Evolutionary conservation across 2,888 invertebrate species (phyloP).

Genomic region (Apamea crenata): DNA sequence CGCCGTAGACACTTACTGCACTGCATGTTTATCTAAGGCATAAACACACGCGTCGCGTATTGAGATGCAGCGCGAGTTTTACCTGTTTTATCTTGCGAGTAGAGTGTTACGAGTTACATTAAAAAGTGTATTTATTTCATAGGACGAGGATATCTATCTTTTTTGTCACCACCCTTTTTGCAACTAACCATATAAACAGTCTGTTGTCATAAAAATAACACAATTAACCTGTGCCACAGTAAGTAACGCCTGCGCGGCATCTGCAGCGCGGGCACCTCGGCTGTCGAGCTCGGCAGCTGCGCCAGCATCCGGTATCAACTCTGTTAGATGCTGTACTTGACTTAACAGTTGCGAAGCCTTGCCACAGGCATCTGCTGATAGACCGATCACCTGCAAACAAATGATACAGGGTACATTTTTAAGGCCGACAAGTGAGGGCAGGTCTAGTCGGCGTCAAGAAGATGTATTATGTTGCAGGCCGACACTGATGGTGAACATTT

Average conservation of each 20-base stretch:
- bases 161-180: no score
- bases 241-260: conserved; percentile 71
- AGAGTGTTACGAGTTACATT: not conserved
- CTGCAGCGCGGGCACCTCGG: conserved; percentile 65
- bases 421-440: not conserved
- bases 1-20: not conserved
- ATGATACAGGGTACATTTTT: not conserved
- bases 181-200: not conserved
- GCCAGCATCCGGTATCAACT: conserved; percentile 52
- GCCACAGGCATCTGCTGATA: conserved; percentile 72
- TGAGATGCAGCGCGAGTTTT: not conserved
- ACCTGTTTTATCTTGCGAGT: not conserved
- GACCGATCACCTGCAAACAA: conserved; percentile 57
- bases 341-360: conserved; percentile 71
- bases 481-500: not conserved
- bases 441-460: not conserved
- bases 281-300: conserved; percentile 68
- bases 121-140: not conserved
- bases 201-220: not conserved
- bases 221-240: conserved; percentile 65
- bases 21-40: not conserved
- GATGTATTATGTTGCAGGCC: not conserved
- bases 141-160: not conserved
- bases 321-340: conserved; percentile 70
- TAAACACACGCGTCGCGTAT: not conserved